Evolutionary conservation across 2,797 vertebrate genomes (phyloP).

Genomic region (Darevskia nairensis): DNA sequence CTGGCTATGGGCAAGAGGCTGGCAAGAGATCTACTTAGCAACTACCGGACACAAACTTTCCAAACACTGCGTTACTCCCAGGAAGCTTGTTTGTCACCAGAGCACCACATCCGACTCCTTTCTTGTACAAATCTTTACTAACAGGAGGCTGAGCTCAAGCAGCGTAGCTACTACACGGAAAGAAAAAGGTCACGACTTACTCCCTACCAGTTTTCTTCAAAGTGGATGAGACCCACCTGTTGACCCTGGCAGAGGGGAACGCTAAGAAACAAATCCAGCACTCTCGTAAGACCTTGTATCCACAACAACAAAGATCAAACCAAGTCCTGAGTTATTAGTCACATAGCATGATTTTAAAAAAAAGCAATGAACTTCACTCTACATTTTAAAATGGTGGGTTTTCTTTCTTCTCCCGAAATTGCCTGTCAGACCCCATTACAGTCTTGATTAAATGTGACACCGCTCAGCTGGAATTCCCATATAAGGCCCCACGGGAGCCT

Average conservation of each 20-base stretch:
- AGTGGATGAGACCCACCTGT: rapidly evolving
- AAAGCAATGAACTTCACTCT: constrained; percentile 13
- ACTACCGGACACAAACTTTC: background rate
- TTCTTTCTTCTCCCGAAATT: background rate
- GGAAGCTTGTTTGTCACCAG: background rate
- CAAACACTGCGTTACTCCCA: background rate
- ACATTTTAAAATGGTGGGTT: constrained; percentile 48
- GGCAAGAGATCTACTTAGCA: background rate
- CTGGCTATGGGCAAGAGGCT: background rate
- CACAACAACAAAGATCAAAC: background rate
- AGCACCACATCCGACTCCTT: background rate
- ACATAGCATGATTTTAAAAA: rapidly evolving
- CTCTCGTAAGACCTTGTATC: background rate
- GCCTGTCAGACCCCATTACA: background rate
- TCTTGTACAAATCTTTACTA: background rate
- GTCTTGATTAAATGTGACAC: constrained; percentile 18
- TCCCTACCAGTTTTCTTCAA: background rate
- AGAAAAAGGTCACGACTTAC: background rate
- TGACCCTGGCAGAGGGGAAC: too few relatives aligned
- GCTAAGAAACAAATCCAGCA: background rate
- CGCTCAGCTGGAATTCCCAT: constrained; percentile 11
- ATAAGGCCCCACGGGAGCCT: constrained; percentile 11
- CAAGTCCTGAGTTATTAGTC: background rate
- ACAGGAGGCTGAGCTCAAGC: background rate
- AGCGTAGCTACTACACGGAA: background rate